Evolutionary conservation across 1,140 invertebrate genomes (phyloP), one percentile per base, ranked within the genome.

Genomic region (Hyles vespertilio): DNA sequence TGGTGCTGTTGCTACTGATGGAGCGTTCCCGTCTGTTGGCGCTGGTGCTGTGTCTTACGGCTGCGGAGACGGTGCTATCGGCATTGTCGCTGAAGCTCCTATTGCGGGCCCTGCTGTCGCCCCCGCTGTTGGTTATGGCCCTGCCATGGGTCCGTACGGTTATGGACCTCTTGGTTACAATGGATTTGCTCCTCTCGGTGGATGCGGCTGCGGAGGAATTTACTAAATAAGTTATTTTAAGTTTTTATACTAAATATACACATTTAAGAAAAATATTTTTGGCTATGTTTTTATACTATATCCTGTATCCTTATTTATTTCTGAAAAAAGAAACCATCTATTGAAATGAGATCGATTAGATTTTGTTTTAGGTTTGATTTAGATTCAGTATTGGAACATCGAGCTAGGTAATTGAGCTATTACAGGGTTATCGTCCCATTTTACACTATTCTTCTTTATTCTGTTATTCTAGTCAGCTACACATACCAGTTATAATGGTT

Each of bases 41-140:
- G 53, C 65, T 50, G 78, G 74, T 48, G 61, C 69, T n/a, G 72
- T 79, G 8, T 56, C 72, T 44, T 75, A 77, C 46, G 67, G 65
- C 32, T 75, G 70, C 46, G 72, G 72, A 32, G 64, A 61, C 48
- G 70, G 72, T 0, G 65, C 69, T 36, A 34, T 67, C 22, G 72
- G 53, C 3, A 72, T 72, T 9, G 46, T 70, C 6, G 59, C 46
- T 34, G 65, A 70, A 32, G 65, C 72, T 45, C 51, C 45, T 50
- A 12, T 48, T 58, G 51, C 43, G 5, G 47, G 43, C 6, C 22
- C 63, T 5, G 55, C 53, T 22, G 46, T 11, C 32, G 43, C 51
- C 3, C 47, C 54, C 40, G 57, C 49, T 57, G 5, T 61, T 1
- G 52, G 36, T 45, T 45, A 43, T 3, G 52, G 34, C 8, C n/a